Percentiles rank a stretch among this genome's conserved stretches.
These are phyloP conservation scores for Nomada fucata DNA, from an alignment of 2,888 invertebrate species.

Conservation along the genomic window DNA sequence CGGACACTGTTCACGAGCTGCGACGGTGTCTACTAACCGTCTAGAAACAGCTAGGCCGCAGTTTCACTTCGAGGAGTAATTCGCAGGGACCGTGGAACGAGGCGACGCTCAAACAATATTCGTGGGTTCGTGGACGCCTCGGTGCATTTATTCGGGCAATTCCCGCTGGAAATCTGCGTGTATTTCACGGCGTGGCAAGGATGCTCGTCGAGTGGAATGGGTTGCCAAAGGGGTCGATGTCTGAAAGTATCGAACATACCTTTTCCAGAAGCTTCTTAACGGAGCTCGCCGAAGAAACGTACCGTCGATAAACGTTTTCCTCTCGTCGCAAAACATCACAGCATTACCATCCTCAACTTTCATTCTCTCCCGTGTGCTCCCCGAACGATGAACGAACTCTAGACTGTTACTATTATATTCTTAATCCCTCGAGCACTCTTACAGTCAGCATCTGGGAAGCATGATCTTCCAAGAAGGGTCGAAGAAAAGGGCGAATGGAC, in stretches of 20 bases:
- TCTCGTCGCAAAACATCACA: too few relatives aligned
- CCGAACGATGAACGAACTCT: too few relatives aligned
- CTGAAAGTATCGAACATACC: constrained; percentile 4
- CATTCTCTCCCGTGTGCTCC: too few relatives aligned
- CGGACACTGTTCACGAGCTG: neutral
- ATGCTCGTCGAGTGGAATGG: neutral
- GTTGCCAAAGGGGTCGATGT: neutral
- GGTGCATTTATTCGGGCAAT: constrained; percentile 16
- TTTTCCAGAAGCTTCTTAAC: neutral
- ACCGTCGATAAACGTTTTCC: too few relatives aligned
- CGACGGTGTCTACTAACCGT: neutral
- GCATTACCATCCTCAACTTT: too few relatives aligned
- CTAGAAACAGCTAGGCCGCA: neutral
- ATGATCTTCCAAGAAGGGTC: neutral
- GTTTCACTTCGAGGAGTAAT: neutral
- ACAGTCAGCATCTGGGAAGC: too few relatives aligned
- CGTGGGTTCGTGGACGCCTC: neutral
- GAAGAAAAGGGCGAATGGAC: neutral
- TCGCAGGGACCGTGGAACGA: too few relatives aligned
- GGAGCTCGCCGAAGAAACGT: neutral
- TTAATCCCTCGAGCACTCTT: constrained; percentile 14
- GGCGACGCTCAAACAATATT: constrained; percentile 26
- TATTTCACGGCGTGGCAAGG: neutral
- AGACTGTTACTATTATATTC: constrained; percentile 15
- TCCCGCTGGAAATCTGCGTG: constrained; percentile 50